phyloP scores from a whole-genome alignment of 2,797 vertebrate genomes.

The Nyctalus aviator region DNA sequence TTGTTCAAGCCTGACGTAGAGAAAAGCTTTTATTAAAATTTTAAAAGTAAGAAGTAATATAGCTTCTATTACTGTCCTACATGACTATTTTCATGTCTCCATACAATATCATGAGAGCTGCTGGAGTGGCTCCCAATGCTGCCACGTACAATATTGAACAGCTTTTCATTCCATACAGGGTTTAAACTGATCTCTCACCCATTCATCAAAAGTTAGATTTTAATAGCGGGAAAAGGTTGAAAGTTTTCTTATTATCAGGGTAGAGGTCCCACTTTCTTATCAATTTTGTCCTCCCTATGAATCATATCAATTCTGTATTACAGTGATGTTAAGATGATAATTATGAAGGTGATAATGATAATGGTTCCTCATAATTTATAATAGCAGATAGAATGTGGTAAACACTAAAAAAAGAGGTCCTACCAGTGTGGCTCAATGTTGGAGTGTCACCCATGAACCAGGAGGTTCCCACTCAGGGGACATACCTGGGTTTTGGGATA shows the following conservation, averaged over 20 bases:
- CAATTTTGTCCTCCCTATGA: constrained; percentile 2
- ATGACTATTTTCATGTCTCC: neutral
- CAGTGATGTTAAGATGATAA: neutral
- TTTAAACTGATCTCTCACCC: constrained; percentile 12
- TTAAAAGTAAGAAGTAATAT: neutral
- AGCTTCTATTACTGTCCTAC: neutral
- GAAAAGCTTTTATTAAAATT: neutral
- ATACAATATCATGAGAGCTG: neutral
- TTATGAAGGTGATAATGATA: neutral
- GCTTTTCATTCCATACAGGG: neutral
- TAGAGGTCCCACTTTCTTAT: neutral
- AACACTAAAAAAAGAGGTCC: neutral
- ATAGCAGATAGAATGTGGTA: neutral
- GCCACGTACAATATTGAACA: neutral
- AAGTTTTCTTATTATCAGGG: constrained; percentile 9
- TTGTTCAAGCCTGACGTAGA: neutral
- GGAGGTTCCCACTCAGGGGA: no score
- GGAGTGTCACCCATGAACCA: no score
- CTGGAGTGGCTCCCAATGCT: neutral
- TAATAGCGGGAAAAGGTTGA: constrained; percentile 11
- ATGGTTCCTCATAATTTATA: neutral
- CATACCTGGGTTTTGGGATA: no score
- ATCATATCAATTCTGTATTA: neutral
- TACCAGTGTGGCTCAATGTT: no score
- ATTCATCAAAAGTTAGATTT: constrained; percentile 39